Evolutionary conservation across 1,140 invertebrate genomes (phyloP).

Genomic region (Plodia interpunctella): DNA sequence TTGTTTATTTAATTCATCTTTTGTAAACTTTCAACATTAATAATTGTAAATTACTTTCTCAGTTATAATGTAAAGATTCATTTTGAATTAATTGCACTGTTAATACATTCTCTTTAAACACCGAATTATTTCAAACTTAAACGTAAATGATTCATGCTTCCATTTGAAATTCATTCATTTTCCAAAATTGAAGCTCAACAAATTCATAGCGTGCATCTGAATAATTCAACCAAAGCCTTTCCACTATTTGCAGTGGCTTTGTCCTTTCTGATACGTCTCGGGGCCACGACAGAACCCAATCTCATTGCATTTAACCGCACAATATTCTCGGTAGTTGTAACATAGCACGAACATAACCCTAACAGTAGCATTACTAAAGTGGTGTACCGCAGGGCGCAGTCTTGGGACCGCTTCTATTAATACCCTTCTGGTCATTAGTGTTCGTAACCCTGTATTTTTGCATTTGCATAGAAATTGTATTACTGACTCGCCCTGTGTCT

Average conservation of each 20-base stretch:
- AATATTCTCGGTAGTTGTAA: constrained; percentile 1
- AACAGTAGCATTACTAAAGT: neutral
- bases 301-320: neutral
- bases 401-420: neutral
- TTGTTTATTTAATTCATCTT: no score
- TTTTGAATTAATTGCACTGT: no score
- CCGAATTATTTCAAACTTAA: no score
- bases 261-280: neutral
- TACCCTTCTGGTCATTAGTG: neutral
- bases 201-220: neutral
- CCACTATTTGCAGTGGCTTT: neutral
- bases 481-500: neutral
- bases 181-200: neutral
- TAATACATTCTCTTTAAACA: no score
- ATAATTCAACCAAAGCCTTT: neutral
- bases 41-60: no score
- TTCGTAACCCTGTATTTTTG: neutral
- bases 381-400: constrained; percentile 5
- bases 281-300: neutral
- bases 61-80: no score
- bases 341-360: neutral
- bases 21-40: no score
- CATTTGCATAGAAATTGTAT: constrained; percentile 13
- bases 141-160: neutral
- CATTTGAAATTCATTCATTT: neutral